These are phyloP conservation scores for Mus caroli DNA, from an alignment of 2,797 vertebrate genomes.

Conservation along the genomic window DNA sequence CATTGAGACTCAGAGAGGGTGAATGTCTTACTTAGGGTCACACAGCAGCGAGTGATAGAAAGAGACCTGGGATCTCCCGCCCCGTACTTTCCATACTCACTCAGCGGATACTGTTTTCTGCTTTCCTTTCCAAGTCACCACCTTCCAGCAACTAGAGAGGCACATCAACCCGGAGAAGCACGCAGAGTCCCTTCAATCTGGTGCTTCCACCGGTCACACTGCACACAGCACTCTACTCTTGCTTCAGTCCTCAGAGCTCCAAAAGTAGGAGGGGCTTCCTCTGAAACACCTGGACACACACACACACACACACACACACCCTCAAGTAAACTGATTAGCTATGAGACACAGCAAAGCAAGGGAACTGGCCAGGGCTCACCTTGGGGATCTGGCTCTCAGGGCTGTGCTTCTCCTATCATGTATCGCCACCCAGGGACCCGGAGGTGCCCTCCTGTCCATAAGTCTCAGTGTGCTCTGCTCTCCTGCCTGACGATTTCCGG, in stretches of 20 bases:
- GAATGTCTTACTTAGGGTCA: not conserved
- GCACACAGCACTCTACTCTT: too few relatives aligned
- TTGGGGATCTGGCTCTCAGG: not conserved
- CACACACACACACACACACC: not conserved
- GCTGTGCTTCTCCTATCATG: not conserved
- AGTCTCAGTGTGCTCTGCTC: not conserved
- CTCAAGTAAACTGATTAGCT: not conserved
- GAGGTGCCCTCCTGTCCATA: not conserved
- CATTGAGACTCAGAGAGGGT: not conserved
- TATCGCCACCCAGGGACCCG: not conserved
- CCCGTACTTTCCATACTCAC: not conserved
- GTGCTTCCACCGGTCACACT: not conserved
- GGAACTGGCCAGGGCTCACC: not conserved
- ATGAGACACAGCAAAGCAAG: not conserved
- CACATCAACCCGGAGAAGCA: not conserved
- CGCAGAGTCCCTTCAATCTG: not conserved
- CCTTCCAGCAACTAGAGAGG: not conserved
- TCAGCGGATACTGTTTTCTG: fast-evolving
- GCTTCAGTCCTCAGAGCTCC: not conserved
- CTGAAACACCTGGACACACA: not conserved
- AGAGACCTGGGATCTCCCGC: not conserved
- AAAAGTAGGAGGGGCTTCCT: not conserved
- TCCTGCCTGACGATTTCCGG: not conserved
- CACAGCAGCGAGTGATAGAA: not conserved
- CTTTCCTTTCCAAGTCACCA: not conserved